Percentiles rank a stretch among this genome's conserved stretches.
Conservation (phyloP, 2,888 invertebrate genomes). For the Ptilodon capucinus region DNA sequence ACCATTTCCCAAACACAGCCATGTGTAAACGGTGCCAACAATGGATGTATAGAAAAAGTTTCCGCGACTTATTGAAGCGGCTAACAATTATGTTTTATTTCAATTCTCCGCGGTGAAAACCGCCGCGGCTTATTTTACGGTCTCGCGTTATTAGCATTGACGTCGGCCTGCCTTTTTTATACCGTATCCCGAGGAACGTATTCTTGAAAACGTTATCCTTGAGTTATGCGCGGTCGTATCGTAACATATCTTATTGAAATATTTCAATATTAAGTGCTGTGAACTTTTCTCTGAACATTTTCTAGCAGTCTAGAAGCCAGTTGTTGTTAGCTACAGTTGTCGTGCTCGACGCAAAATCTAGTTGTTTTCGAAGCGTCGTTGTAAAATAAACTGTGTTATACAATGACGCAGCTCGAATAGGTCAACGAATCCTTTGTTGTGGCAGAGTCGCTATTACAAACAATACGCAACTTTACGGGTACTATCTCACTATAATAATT, state of each 20-base stretch:
- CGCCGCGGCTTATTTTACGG: conserved; percentile 21
- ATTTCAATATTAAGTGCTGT: conserved; percentile 8
- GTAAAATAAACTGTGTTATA: background rate
- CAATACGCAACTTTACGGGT: background rate
- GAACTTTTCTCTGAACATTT: conserved; percentile 14
- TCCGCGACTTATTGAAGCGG: conserved; percentile 23
- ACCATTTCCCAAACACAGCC: conserved; percentile 39
- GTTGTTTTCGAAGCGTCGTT: conserved; percentile 4
- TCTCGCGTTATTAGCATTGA: conserved; percentile 29
- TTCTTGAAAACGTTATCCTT: conserved; percentile 13
- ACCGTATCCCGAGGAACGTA: conserved; percentile 4
- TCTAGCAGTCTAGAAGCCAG: no score
- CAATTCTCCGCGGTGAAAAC: conserved; percentile 20
- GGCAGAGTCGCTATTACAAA: background rate
- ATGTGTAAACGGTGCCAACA: conserved; percentile 36
- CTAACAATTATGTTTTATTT: conserved; percentile 30
- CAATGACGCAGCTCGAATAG: background rate
- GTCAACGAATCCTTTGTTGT: background rate
- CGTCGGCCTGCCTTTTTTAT: conserved; percentile 13
- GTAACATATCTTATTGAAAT: conserved; percentile 17
- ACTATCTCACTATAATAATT: background rate
- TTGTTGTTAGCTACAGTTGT: no score
- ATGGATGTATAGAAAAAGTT: conserved; percentile 18
- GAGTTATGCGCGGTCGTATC: conserved; percentile 19
- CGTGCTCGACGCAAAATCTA: conserved; percentile 25